phyloP scores from a whole-genome alignment of 2,113 vertebrate species.

The Laticauda colubrina region DNA sequence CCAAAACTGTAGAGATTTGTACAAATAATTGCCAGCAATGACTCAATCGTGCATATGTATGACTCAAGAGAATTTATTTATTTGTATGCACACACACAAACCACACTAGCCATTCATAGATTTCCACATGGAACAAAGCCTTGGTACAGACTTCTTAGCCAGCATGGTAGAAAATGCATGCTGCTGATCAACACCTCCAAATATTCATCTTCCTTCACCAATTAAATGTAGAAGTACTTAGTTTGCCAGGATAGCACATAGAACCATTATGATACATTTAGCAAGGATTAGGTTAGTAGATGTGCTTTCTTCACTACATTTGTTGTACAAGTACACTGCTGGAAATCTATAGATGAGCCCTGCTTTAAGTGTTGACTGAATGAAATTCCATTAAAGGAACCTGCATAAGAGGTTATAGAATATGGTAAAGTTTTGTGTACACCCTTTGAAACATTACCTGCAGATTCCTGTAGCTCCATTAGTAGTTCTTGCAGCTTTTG shows the following conservation, averaged over 20 bases:
- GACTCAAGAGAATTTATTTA: neutral
- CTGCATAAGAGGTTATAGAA: neutral
- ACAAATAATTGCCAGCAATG: neutral
- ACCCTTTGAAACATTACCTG: neutral
- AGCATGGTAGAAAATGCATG: neutral
- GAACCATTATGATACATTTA: neutral
- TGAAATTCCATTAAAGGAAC: neutral
- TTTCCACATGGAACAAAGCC: neutral
- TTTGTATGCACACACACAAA: neutral
- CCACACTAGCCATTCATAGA: neutral
- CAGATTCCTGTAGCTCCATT: constrained; percentile 29
- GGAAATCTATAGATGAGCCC: neutral
- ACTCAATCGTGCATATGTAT: neutral
- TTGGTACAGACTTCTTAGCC: neutral
- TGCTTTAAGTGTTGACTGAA: neutral
- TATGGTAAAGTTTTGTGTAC: neutral
- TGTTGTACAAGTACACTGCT: neutral
- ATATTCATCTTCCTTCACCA: neutral
- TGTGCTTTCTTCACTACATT: neutral
- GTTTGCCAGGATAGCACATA: neutral
- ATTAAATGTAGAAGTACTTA: neutral
- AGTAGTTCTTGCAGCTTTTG: constrained; percentile 32
- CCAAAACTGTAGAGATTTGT: neutral
- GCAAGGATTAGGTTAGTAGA: neutral
- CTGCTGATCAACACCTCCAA: neutral